Evolutionary conservation across 2,888 invertebrate genomes (phyloP), one percentile per base, ranked within the genome.

Genomic region (Heliconius charithonia): DNA sequence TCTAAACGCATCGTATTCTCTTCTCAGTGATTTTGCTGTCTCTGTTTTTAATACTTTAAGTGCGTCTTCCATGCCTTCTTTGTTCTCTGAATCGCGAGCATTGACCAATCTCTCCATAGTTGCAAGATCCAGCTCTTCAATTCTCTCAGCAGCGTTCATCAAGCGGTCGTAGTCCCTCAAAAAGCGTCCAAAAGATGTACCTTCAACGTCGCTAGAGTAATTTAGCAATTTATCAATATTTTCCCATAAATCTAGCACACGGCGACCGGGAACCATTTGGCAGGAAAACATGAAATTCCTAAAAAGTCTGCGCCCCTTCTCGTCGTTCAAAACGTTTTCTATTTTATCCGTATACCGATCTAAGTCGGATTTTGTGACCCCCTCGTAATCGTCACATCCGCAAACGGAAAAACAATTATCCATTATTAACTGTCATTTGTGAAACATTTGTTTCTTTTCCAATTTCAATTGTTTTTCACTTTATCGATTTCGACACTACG

Each of bases 311-410:
- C 93, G 89, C 0, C 95, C 95, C 82, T 92, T 95, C 79, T 93
- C 93, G 81, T 95, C 92, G 76, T 89, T 92, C 67, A 95, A 89
- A 65, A 95, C 91, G 86, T 95, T 95, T 86, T 95, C 95, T 82
- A 95, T 93, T 87, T 90, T 93, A 83, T 95, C 95, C 77, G 95
- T 95, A 82, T 90, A 95, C 65, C 95, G 92, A 84, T 95, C 95
- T 83, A 95, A 91, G 84, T 95, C 95, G 12, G 93, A 89, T 86
- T 91, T 93, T 67, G 93, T 93, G 79, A 95, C 87, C 75, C 92
- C 91, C 86, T 93, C 93, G 73, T 88, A 87, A 82, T 92, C 91
- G 82, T 93, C 92, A 86, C 94, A 95, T 85, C 94, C 92, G 87
- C 94, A 95, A 74, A 91, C 92, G 81, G 88, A 90, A 83, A 95